These are phyloP conservation scores for Drosophila triauraria DNA, from an alignment of 1,140 invertebrate genomes.

Conservation along the genomic window DNA sequence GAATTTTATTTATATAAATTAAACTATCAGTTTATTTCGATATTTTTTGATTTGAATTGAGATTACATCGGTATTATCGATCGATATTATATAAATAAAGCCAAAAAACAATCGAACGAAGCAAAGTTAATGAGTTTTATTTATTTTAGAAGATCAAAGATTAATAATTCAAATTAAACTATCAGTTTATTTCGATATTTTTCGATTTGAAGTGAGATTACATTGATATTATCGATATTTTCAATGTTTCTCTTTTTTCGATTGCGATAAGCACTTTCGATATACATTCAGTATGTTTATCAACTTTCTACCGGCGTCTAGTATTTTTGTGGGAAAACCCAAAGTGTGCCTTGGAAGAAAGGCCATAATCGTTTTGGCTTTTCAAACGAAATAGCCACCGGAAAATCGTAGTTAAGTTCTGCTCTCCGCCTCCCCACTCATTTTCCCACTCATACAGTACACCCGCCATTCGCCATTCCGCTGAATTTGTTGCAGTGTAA, in stretches of 20 bases:
- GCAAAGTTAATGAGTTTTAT: too few species aligned
- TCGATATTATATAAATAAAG: too few species aligned
- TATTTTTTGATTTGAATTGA: too few species aligned
- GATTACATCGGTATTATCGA: too few species aligned
- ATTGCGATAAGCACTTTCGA: not conserved
- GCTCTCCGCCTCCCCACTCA: constrained; percentile 12
- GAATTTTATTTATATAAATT: not conserved
- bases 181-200: too few species aligned
- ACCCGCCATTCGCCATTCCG: not conserved
- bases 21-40: too few species aligned
- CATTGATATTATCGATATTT: too few species aligned
- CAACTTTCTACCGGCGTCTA: not conserved
- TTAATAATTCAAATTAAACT: too few species aligned
- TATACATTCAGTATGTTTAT: too few species aligned
- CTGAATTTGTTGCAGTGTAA: not conserved
- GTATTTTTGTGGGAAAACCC: not conserved
- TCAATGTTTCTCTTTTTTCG: not conserved
- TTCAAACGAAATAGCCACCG: constrained; percentile 27
- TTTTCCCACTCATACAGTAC: not conserved
- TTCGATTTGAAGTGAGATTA: too few species aligned
- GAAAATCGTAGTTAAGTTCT: constrained; percentile 33
- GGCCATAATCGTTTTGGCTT: constrained; percentile 20
- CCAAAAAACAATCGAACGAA: too few species aligned
- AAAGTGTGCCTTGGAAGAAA: constrained; percentile 4
- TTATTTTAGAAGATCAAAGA: too few species aligned